A percentile compares a stretch with the other conserved stretches of the same genome.
These are phyloP conservation scores for Polyommatus iphigenia DNA, from an alignment of 2,888 invertebrate genomes.

Conservation along the genomic window DNA sequence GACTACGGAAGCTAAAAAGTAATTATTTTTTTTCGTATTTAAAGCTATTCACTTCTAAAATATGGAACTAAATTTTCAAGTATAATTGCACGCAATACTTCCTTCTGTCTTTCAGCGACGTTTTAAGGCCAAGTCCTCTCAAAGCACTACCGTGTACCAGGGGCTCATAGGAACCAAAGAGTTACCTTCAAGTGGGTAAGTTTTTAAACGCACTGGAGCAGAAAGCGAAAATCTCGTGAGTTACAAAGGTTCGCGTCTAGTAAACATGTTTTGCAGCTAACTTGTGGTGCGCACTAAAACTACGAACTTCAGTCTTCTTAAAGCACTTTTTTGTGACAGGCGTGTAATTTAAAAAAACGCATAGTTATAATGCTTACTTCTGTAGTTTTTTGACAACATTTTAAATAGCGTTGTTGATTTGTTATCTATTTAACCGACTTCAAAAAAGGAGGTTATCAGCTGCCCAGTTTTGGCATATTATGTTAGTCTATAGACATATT, in stretches of 20 bases:
- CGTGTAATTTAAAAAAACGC: neutral
- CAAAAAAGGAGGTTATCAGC: too few species aligned
- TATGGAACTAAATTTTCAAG: neutral
- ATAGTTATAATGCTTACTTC: too few species aligned
- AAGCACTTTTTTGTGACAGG: neutral
- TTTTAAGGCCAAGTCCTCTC: constrained; percentile 31
- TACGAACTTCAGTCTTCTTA: constrained; percentile 18
- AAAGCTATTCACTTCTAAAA: neutral
- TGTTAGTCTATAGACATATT: too few species aligned
- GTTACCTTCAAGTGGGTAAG: constrained; percentile 40
- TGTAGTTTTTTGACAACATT: too few species aligned
- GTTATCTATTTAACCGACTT: too few species aligned
- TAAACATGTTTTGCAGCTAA: constrained; percentile 45
- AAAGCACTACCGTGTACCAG: constrained; percentile 30
- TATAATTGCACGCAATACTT: constrained; percentile 3
- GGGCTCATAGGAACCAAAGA: constrained; percentile 35
- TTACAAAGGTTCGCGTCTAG: constrained; percentile 39
- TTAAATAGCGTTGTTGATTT: too few species aligned
- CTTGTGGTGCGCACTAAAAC: constrained; percentile 31
- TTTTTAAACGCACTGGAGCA: constrained; percentile 42
- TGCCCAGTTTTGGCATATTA: too few species aligned
- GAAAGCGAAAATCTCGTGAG: constrained; percentile 40
- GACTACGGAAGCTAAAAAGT: neutral
- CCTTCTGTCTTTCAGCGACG: constrained; percentile 17
- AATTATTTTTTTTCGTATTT: neutral